Conservation (phyloP, 2,797 vertebrate species). For the Gymnocypris eckloni region DNA sequence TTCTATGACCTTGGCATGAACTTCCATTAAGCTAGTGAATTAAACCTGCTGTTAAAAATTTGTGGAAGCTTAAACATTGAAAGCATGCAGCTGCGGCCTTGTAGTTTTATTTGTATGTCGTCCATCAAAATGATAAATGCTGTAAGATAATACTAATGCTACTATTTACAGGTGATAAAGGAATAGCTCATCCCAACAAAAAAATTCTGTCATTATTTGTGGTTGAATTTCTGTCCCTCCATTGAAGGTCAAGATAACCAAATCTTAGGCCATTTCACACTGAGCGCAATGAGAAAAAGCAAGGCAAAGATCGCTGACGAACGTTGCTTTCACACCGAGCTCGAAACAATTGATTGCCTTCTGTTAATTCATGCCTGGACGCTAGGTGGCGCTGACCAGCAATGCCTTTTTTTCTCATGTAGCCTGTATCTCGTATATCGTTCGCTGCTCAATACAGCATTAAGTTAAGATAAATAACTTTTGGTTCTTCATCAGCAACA, state of each 20-base stretch:
- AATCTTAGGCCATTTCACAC: background rate
- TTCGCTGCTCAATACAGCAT: no score
- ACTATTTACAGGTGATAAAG: slow-evolving; percentile 2
- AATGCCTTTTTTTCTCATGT: no score
- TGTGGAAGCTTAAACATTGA: slow-evolving; percentile 19
- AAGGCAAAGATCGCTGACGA: no score
- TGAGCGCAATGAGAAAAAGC: no score
- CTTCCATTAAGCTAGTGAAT: slow-evolving; percentile 13
- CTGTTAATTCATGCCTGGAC: no score
- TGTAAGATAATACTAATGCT: background rate
- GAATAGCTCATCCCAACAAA: background rate
- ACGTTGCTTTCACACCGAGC: no score
- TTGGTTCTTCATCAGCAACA: no score
- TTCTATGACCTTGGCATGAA: slow-evolving; percentile 25
- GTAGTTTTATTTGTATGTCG: background rate
- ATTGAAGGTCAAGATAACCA: background rate
- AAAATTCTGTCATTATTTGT: background rate
- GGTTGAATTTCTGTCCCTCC: background rate
- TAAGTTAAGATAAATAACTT: no score
- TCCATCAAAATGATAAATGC: slow-evolving; percentile 24
- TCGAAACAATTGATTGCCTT: no score
- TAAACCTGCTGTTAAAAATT: slow-evolving; percentile 36
- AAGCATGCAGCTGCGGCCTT: background rate
- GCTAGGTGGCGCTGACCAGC: no score
- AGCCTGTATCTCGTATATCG: no score